Base-by-base conservation (phyloP, 2,797 vertebrate genomes). In the Forpus xanthops region DNA sequence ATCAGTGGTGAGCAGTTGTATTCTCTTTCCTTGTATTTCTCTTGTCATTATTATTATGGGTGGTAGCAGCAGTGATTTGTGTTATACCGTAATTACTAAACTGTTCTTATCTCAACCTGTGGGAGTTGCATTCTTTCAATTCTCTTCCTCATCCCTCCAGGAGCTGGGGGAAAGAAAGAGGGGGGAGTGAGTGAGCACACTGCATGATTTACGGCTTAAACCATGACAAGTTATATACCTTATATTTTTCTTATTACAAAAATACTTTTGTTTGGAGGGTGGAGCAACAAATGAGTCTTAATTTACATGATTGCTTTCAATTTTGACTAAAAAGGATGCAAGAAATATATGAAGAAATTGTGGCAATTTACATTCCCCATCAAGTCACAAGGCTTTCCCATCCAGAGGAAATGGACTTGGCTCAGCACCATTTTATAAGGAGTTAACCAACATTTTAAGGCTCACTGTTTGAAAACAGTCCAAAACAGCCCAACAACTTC, bases 391-490 rank as follows among this genome's bases (percentile, higher is more conserved):
- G 35, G n/a, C 23, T 60, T 87, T 61, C 47, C 39, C 2, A 2
- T 42, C 21, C 35, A 41, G 28, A 82, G 25, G n/a, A 91, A 62
- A n/a, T 82, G 16, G 39, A 68, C 60, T 71, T 71, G 74, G 58
- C 62, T 84, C n/a, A 70, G 52, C 50, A 85, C 28, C 27, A 12
- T 60, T 74, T 80, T 49, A 25, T 41, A 87, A 71, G 31, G 20
- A 94, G 31, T 80, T 85, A 71, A 83, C 56, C 68, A 73, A 18
- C 25, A 76, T 66, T 78, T 70, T 73, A 82, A 87, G 24, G n/a
- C 45, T 87, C 33, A 6, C 33, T 83, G 42, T 76, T 71, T 77
- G 49, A 83, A 80, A 80, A 72, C 18, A 74, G 73, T n/a, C 72
- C 55, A 55, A 75, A 89, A 66, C 75, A 62, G 1, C 33, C 37